Percentiles rank a stretch among this genome's conserved stretches.
These are phyloP conservation scores for Archips xylosteana DNA, from an alignment of 2,888 invertebrate genomes.

Conservation along the genomic window DNA sequence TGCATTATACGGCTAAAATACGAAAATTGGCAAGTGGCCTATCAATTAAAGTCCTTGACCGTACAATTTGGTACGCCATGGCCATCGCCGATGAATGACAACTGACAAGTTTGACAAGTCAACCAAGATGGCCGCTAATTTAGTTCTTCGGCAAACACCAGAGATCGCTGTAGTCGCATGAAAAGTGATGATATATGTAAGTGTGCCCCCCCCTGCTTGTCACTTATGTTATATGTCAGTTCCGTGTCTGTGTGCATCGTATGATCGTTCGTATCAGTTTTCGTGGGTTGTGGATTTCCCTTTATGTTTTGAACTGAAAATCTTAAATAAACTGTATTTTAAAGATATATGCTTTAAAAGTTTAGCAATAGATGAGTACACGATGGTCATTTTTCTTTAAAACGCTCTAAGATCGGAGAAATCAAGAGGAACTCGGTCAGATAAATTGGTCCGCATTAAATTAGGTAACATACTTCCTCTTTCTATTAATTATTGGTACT, in stretches of 20 bases:
- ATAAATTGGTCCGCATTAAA: conserved; percentile 25
- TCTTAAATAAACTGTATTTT: background rate
- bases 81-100: too few species aligned
- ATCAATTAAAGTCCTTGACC: too few species aligned
- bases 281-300: background rate
- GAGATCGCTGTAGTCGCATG: too few species aligned
- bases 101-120: too few species aligned
- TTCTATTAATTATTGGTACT: background rate
- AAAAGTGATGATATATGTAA: too few species aligned
- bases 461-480: conserved; percentile 33
- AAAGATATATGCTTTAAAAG: background rate
- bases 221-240: too few species aligned
- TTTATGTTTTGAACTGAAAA: background rate
- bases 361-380: background rate
- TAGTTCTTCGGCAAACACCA: too few species aligned
- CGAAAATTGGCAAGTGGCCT: too few species aligned
- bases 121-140: too few species aligned
- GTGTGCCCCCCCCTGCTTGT: too few species aligned
- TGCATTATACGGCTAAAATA: too few species aligned
- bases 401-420: background rate
- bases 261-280: background rate
- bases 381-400: conserved; percentile 16
- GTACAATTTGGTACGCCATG: too few species aligned
- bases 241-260: background rate
- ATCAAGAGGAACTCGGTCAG: conserved; percentile 18